Evolutionary conservation across 2,888 invertebrate species (phyloP).

Genomic region (Himalopsyche kuldschensis): DNA sequence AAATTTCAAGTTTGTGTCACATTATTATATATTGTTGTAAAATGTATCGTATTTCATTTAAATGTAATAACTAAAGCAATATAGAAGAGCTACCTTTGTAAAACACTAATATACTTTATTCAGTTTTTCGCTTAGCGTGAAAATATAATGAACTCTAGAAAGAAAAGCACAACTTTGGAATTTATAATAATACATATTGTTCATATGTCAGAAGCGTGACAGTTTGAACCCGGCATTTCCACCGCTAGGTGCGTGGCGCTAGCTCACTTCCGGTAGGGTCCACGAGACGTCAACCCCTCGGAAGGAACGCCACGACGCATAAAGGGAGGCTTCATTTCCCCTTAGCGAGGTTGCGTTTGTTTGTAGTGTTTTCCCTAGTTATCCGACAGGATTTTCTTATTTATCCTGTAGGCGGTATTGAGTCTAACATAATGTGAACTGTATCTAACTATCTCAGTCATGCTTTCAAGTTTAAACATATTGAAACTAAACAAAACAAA

Average conservation of each 20-base stretch:
- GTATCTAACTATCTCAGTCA: not conserved
- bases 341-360: not conserved
- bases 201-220: not conserved
- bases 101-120: too few relatives aligned
- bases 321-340: not conserved
- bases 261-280: not conserved
- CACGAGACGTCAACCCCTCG: not conserved
- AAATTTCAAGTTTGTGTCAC: too few relatives aligned
- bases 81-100: too few relatives aligned
- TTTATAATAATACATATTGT: not conserved
- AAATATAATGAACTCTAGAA: not conserved
- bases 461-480: too few relatives aligned
- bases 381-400: not conserved
- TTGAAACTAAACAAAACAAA: too few relatives aligned
- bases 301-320: not conserved
- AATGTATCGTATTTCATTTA: too few relatives aligned
- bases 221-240: not conserved
- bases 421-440: not conserved
- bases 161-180: not conserved
- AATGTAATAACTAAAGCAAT: too few relatives aligned
- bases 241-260: not conserved
- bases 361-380: not conserved
- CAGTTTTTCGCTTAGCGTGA: too few relatives aligned
- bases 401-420: not conserved
- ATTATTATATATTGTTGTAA: too few relatives aligned